phyloP scores from a whole-genome alignment of 2,113 vertebrate species.

The Oreochromis aureus region DNA sequence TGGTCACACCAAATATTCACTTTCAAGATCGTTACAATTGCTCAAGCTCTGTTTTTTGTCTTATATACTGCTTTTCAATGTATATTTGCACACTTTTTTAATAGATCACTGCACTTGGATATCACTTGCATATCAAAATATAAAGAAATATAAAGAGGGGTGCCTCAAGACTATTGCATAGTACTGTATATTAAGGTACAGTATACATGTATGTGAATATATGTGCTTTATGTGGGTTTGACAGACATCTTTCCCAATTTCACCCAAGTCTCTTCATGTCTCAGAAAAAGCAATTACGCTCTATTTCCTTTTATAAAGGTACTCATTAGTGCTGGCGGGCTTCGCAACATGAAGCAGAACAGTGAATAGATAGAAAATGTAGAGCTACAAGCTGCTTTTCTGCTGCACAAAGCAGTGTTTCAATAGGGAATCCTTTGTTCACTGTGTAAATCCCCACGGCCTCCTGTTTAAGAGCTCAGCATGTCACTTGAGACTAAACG shows the following conservation, averaged over 20 bases:
- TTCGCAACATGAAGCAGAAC: conserved; percentile 65
- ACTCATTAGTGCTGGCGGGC: conserved; percentile 58
- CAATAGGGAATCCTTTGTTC: conserved; percentile 61
- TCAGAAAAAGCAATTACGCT: conserved; percentile 48
- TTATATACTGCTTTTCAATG: background rate
- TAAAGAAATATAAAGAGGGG: background rate
- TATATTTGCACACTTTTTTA: background rate
- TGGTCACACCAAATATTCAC: background rate
- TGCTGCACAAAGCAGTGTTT: conserved; percentile 45
- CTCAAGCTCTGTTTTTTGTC: background rate
- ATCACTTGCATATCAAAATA: background rate
- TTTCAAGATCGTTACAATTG: background rate
- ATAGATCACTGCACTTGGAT: background rate
- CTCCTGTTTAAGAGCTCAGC: conserved; percentile 40
- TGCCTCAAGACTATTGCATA: background rate
- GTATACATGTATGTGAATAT: background rate
- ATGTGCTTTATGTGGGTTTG: conserved; percentile 4
- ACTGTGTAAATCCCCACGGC: conserved; percentile 50
- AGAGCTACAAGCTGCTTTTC: conserved; percentile 37
- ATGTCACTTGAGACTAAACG: conserved; percentile 57
- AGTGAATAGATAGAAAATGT: conserved; percentile 44
- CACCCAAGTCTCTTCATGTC: background rate
- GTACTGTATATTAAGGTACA: background rate
- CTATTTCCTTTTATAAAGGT: conserved; percentile 52
- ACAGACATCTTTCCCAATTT: background rate